Base-by-base conservation (phyloP, 2,797 vertebrate genomes). In the Yasuhikotakia modesta region DNA sequence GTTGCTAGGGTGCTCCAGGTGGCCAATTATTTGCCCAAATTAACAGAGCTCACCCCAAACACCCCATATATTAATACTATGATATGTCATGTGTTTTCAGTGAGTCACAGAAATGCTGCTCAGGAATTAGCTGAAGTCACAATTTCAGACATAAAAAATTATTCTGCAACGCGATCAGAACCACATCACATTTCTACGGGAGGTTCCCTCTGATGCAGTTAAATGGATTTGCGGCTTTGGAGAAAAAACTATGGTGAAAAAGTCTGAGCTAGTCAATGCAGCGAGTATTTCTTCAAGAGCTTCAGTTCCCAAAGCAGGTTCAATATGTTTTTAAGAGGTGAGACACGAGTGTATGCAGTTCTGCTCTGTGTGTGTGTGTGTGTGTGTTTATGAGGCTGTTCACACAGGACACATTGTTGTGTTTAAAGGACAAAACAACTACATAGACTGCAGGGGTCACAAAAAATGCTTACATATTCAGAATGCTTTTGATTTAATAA, bases 281-380 rank as follows among this genome's bases (percentile, higher is more conserved):
- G 30, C 14, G 4, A 32, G 63, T 50, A 55, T 66, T 66, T 66
- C 17, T 27, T 53, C 32, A 27, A 17, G 50, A 45, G 35, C 16
- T 76, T 66, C 61, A 75, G 63, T 75, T 75, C 50, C 63, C 48
- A 45, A 63, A 67, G 63, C 50, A 32, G 73, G 50, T 67, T 57
- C 63, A 57, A 10, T 2, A 1, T 30, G 21, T 5, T 57, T 75
- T 75, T 45, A 75, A 45, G 63, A 75, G 2, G 73, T 1, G 50
- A 57, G 27, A 52, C 45, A 7, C 32, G 58, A 46, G 1, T 17
- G 35, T 27, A 75, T 35, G 27, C 6, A 66, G 22, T n/a, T 65
- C 60, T 64, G 46, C 48, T 65, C 4, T 27, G n/a, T 43, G 39
- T 11, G 10, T 43, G 39, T 43, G 39, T 43, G 39, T 43, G 39